Evolutionary conservation across 1,140 invertebrate genomes (phyloP), one percentile per base, ranked within the genome.

Genomic region (Cyphomyrmex costatus): DNA sequence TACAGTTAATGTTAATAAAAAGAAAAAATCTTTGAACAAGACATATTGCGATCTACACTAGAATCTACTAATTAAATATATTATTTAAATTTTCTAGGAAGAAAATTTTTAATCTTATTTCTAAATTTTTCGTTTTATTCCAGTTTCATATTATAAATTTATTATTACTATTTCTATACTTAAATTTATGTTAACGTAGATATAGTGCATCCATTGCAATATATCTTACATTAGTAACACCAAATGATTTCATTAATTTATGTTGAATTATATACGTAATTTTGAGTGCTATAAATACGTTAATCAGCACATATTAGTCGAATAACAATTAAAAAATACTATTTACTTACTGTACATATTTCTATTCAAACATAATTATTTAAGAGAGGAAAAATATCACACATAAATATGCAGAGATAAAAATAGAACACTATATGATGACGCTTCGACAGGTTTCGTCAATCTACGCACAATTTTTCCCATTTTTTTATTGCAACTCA

Each of bases 401-500:
- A 16, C 4, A 49, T 10, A 36, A 21, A n/a, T 58, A 63, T 65
- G 60, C 76, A n/a, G 12, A 1, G 3, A 30, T 21, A 46, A 77
- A 77, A 61, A 63, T 16, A 21, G 24, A 7, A 82, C 36, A 58
- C 24, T 74, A 74, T 83, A n/a, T 61, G 53, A 74, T 27, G 24
- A n/a, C 33, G 30, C 77, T 53, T 53, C n/a, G 78, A 80, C 78
- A 56, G 65, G 21, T 56, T 58, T 70, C 24, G 36, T 19, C 79
- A 21, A 73, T 73, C 66, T 46, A 49, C 42, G 76, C 27, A 49
- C 24, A 14, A 49, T 24, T 68, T 68, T 68, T 46, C 46, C 79
- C 46, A 83, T 61, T 61, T 83, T 60, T 83, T 83, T 71, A 83
- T 83, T 60, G 42, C 79, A n/a, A 16, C 24, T 61, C 79, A 58